These are phyloP conservation scores for Bombyx huttoni DNA, from an alignment of 2,888 invertebrate species.

Conservation along the genomic window DNA sequence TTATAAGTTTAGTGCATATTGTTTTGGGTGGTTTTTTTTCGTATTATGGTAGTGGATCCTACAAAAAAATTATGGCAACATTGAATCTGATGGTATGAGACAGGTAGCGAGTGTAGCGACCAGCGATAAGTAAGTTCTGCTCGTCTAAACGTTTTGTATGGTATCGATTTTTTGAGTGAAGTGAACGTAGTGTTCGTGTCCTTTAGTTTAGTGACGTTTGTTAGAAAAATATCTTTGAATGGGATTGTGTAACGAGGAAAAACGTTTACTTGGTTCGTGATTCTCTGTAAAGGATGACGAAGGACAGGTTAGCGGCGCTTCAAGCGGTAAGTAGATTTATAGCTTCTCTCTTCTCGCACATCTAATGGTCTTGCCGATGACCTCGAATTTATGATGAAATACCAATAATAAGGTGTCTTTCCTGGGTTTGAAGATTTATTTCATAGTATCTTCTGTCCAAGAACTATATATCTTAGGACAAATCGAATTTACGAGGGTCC, in stretches of 20 bases:
- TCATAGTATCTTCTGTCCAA: not conserved
- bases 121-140: conserved; percentile 54
- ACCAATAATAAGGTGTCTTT: conserved; percentile 28
- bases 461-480: conserved; percentile 8
- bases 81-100: conserved; percentile 44
- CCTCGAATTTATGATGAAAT: conserved; percentile 53
- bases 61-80: too few relatives aligned
- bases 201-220: conserved; percentile 81
- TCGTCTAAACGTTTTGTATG: conserved; percentile 56
- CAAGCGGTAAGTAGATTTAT: conserved; percentile 84
- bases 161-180: conserved; percentile 86
- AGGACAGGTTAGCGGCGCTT: conserved; percentile 97
- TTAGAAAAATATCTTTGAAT: conserved; percentile 82
- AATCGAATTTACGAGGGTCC: conserved; percentile 22
- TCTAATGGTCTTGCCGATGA: conserved; percentile 54
- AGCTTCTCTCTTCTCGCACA: conserved; percentile 39
- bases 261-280: conserved; percentile 78
- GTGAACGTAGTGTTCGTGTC: conserved; percentile 79
- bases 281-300: conserved; percentile 85
- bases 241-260: conserved; percentile 81
- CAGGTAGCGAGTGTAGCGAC: conserved; percentile 34
- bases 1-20: too few relatives aligned
- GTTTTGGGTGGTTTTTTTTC: too few relatives aligned
- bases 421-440: conserved; percentile 10
- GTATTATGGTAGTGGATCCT: too few relatives aligned